Conservation (phyloP, 1,140 invertebrate species). For the Gonioctena quinquepunctata region DNA sequence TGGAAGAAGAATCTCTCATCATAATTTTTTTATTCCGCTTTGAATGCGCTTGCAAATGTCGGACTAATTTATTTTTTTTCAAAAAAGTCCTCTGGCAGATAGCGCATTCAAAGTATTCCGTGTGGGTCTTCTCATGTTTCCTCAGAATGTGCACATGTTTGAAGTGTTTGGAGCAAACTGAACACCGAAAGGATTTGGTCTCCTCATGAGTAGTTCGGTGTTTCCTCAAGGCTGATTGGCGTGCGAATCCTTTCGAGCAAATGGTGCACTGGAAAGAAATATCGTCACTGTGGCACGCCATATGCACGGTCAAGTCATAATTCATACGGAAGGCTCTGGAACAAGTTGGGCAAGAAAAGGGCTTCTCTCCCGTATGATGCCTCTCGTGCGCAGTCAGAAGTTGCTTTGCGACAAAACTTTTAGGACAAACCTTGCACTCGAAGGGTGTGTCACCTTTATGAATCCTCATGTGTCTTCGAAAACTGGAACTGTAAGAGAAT, state of each 20-base stretch:
- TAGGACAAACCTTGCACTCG: conserved; percentile 41
- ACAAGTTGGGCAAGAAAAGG: conserved; percentile 71
- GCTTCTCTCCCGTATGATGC: conserved; percentile 74
- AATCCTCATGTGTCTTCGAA: conserved; percentile 60
- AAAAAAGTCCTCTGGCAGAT: no score
- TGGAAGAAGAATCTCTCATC: no score
- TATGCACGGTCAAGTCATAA: conserved; percentile 40
- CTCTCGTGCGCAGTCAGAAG: conserved; percentile 70
- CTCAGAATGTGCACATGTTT: neutral
- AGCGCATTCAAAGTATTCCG: no score
- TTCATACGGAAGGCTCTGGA: conserved; percentile 59
- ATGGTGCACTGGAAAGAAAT: conserved; percentile 63
- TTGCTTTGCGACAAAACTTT: neutral
- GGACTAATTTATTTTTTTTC: no score
- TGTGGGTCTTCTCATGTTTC: no score
- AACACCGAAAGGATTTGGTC: neutral
- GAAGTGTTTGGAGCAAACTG: neutral
- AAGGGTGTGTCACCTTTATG: conserved; percentile 38
- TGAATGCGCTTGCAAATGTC: no score
- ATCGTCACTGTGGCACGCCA: conserved; percentile 62
- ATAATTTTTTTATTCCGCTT: no score
- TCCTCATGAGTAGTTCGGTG: conserved; percentile 22
- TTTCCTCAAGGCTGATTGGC: conserved; percentile 29
- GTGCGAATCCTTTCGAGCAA: conserved; percentile 67
- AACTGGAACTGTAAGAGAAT: conserved; percentile 52